Percentiles rank a stretch among this genome's conserved stretches.
Evolutionary conservation across 2,888 invertebrate species (phyloP).

Genomic region (Folsomia candida): DNA sequence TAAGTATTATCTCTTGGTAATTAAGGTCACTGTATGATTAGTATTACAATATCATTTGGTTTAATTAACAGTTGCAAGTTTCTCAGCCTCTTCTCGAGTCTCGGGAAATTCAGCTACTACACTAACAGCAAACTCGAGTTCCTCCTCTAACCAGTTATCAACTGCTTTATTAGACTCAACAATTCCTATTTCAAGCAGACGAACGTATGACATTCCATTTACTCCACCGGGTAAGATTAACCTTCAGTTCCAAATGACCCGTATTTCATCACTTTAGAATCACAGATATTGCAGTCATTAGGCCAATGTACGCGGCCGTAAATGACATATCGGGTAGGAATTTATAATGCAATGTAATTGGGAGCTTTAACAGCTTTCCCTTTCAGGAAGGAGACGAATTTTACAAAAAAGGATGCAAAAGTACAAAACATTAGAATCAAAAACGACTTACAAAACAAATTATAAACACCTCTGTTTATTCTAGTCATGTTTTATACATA

Average conservation of each 20-base stretch:
- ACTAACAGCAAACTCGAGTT: constrained; percentile 30
- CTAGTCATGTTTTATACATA: background rate
- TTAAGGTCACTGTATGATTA: background rate
- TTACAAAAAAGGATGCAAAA: constrained; percentile 23
- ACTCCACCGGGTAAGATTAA: constrained; percentile 42
- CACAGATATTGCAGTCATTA: constrained; percentile 1
- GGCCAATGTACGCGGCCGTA: too few relatives aligned
- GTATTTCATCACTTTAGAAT: too few relatives aligned
- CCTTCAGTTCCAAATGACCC: too few relatives aligned
- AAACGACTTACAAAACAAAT: background rate
- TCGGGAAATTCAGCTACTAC: constrained; percentile 32
- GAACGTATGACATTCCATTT: constrained; percentile 33
- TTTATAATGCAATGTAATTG: background rate
- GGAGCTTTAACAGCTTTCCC: background rate
- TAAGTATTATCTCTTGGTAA: constrained; percentile 7
- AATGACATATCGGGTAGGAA: background rate
- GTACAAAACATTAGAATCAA: background rate
- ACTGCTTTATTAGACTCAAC: constrained; percentile 36
- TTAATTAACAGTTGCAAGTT: constrained; percentile 35
- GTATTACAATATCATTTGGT: background rate
- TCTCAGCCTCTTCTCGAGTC: constrained; percentile 33
- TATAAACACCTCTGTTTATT: too few relatives aligned
- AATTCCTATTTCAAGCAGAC: constrained; percentile 3
- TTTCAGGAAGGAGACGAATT: constrained; percentile 29
- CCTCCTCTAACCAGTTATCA: constrained; percentile 23